These are phyloP conservation scores for Astur gentilis DNA, from an alignment of 2,113 vertebrate genomes.

Conservation along the genomic window DNA sequence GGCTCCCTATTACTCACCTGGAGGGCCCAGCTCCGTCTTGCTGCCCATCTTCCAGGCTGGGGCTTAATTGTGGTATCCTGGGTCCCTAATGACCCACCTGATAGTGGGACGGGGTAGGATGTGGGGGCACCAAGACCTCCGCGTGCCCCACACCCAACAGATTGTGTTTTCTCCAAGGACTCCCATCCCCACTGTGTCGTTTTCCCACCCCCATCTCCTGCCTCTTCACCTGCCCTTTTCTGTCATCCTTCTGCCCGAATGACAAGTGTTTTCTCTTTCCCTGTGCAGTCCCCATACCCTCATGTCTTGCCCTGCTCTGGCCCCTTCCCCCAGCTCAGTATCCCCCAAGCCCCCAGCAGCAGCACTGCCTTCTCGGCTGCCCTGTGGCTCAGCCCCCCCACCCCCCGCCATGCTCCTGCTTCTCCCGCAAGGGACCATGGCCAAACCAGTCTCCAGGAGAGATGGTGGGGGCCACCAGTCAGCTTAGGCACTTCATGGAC, in stretches of 20 bases:
- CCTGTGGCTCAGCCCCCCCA: background rate
- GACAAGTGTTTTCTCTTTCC: background rate
- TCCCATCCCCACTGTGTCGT: rapidly evolving
- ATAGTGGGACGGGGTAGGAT: rapidly evolving
- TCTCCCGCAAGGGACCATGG: rapidly evolving
- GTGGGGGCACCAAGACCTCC: background rate
- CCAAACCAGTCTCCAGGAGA: background rate
- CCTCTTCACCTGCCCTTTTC: background rate
- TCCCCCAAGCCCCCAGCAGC: background rate
- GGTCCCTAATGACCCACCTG: no score
- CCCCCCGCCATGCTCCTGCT: rapidly evolving
- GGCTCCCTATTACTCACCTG: rapidly evolving
- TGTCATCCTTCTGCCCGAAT: background rate
- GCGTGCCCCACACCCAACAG: background rate
- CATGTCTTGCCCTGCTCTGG: background rate
- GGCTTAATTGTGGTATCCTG: background rate
- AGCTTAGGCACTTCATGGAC: rapidly evolving
- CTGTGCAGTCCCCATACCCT: background rate
- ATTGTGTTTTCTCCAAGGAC: background rate
- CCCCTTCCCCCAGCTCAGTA: rapidly evolving
- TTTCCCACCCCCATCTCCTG: background rate
- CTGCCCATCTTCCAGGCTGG: rapidly evolving
- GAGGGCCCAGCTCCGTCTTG: background rate
- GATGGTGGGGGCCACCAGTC: background rate
- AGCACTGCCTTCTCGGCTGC: background rate